These are phyloP conservation scores for Acrocyrtus sp. DNA, from an alignment of 2,888 invertebrate genomes.

Conservation along the genomic window DNA sequence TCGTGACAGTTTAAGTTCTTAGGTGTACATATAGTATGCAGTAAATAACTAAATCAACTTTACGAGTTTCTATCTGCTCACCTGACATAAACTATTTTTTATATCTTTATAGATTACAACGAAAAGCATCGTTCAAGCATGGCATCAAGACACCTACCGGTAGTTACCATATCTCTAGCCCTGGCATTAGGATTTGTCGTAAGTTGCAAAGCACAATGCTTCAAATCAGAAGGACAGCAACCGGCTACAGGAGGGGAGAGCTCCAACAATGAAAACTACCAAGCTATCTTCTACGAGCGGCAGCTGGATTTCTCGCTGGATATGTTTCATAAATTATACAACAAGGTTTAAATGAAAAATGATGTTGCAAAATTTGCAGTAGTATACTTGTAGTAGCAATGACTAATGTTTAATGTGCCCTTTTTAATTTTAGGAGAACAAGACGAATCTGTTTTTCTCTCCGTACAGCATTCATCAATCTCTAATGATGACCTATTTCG, in stretches of 20 bases:
- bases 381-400: neutral
- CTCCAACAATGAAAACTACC: slow-evolving; percentile 43
- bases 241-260: slow-evolving; percentile 17
- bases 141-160: no score
- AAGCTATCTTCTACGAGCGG: slow-evolving; percentile 43
- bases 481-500: slow-evolving; percentile 80
- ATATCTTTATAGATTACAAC: no score
- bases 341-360: slow-evolving; percentile 43
- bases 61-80: no score
- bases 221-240: slow-evolving; percentile 28
- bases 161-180: no score
- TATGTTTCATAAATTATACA: slow-evolving; percentile 60
- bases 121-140: no score
- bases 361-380: neutral
- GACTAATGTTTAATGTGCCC: no score
- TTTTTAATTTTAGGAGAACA: slow-evolving; percentile 50
- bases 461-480: slow-evolving; percentile 88
- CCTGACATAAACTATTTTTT: no score
- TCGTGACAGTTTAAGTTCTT: no score
- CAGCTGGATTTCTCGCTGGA: slow-evolving; percentile 58
- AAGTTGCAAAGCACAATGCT: slow-evolving; percentile 38
- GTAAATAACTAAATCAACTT: no score
- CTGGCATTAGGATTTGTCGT: no score
- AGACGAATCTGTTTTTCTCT: slow-evolving; percentile 82
- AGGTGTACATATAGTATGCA: no score